Evolutionary conservation across 2,113 vertebrate species (phyloP).

Genomic region (Oceanites oceanicus): DNA sequence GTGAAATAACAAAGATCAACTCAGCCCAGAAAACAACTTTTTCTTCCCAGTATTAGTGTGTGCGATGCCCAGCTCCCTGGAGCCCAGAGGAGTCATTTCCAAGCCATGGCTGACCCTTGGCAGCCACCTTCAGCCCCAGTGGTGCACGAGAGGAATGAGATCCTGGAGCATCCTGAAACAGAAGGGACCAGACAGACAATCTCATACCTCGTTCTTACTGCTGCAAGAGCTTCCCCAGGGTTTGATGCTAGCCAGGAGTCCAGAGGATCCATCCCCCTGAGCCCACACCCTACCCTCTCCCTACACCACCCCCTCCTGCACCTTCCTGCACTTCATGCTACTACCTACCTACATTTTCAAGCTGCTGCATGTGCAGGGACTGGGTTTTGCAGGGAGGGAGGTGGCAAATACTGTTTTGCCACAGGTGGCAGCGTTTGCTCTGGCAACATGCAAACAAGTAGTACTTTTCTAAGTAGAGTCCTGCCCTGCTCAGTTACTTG

Average conservation of each 20-base stretch:
- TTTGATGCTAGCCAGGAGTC: not conserved
- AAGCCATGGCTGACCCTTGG: not conserved
- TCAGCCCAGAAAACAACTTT: not conserved
- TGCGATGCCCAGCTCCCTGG: not conserved
- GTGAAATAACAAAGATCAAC: not conserved
- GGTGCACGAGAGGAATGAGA: not conserved
- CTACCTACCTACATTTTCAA: not conserved
- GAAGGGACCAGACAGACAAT: not conserved
- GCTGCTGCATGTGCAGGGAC: not conserved
- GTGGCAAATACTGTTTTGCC: not conserved
- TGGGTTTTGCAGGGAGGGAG: not conserved
- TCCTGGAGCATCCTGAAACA: not conserved
- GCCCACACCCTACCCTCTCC: not conserved
- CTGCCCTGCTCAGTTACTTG: not conserved
- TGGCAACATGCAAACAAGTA: not conserved
- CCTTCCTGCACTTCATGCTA: not conserved
- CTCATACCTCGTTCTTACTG: not conserved
- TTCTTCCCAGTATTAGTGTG: not conserved
- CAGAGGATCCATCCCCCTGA: not conserved
- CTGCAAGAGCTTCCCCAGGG: not conserved
- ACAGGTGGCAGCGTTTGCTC: not conserved
- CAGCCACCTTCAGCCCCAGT: not conserved
- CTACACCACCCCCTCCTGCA: too few species aligned
- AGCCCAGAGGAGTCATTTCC: not conserved
- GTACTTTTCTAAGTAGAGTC: not conserved